Percentiles rank a stretch among this genome's conserved stretches.
phyloP scores from a whole-genome alignment of 2,888 invertebrate genomes.

The Ophion ellenae region DNA sequence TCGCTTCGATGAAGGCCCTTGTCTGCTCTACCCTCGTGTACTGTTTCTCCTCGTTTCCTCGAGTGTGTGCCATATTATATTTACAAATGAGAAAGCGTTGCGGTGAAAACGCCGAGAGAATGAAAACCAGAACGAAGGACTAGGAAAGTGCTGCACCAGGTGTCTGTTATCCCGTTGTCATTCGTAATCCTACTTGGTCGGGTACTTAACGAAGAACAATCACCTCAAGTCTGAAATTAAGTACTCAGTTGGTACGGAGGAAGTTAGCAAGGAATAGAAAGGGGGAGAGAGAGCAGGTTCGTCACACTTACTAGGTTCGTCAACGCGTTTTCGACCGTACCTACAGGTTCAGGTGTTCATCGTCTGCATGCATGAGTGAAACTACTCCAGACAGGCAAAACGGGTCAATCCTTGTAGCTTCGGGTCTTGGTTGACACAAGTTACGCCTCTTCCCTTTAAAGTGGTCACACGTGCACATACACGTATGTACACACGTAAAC shows the following conservation, averaged over 20 bases:
- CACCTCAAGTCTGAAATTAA: slow-evolving; percentile 65
- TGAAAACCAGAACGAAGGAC: slow-evolving; percentile 1
- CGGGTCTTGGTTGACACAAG: background rate
- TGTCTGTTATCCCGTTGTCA: slow-evolving; percentile 6
- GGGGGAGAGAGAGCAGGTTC: background rate
- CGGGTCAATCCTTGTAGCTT: background rate
- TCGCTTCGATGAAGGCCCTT: background rate
- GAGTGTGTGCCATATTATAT: background rate
- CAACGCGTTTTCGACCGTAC: slow-evolving; percentile 46
- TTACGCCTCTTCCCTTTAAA: background rate
- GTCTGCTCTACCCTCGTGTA: background rate
- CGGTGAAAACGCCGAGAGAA: background rate
- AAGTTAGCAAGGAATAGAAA: background rate
- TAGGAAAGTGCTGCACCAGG: slow-evolving; percentile 3
- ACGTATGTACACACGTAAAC: background rate
- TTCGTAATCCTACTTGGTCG: slow-evolving; percentile 49
- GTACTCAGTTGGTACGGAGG: slow-evolving; percentile 54
- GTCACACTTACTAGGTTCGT: slow-evolving; percentile 1
- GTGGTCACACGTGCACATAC: background rate
- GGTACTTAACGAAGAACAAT: slow-evolving; percentile 72
- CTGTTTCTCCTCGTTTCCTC: background rate
- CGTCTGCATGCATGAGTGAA: background rate
- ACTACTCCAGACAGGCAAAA: background rate
- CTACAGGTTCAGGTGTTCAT: slow-evolving; percentile 18
- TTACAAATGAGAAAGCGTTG: slow-evolving; percentile 5